These are phyloP conservation scores for Eublepharis macularius DNA, from an alignment of 2,113 vertebrate species.

Conservation along the genomic window DNA sequence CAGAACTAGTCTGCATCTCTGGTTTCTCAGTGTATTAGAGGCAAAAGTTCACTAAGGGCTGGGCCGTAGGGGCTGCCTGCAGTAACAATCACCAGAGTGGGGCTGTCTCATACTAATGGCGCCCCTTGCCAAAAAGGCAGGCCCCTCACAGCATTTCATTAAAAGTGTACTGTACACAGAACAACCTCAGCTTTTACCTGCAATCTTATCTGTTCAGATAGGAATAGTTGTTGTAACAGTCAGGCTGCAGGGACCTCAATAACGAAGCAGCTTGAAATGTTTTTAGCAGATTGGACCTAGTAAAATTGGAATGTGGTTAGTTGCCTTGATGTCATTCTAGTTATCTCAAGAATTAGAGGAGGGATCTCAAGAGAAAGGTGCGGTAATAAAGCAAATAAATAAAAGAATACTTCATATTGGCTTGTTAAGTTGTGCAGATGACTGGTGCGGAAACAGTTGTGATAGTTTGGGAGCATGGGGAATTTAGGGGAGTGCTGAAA, in stretches of 20 bases:
- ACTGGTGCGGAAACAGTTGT: not conserved
- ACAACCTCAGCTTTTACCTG: not conserved
- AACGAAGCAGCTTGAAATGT: not conserved
- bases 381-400: too few species aligned
- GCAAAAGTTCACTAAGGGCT: too few species aligned
- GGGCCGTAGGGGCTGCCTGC: not conserved
- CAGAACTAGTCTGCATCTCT: not conserved
- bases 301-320: too few species aligned
- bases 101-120: not conserved
- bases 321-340: not conserved
- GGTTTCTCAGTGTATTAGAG: not conserved
- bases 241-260: not conserved
- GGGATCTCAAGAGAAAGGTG: too few species aligned
- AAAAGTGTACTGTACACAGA: not conserved
- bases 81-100: not conserved
- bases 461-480: not conserved
- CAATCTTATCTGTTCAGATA: too few species aligned
- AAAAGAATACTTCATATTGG: not conserved
- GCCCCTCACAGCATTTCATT: not conserved
- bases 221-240: not conserved
- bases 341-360: not conserved
- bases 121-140: not conserved
- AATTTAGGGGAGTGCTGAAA: rapidly evolving
- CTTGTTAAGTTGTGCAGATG: not conserved
- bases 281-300: too few species aligned